A percentile compares a stretch with the other conserved stretches of the same genome.
Evolutionary conservation across 53 echinoderm and acorn worm genomes (phyloP).

Genomic region (Patiria pectinifera): DNA sequence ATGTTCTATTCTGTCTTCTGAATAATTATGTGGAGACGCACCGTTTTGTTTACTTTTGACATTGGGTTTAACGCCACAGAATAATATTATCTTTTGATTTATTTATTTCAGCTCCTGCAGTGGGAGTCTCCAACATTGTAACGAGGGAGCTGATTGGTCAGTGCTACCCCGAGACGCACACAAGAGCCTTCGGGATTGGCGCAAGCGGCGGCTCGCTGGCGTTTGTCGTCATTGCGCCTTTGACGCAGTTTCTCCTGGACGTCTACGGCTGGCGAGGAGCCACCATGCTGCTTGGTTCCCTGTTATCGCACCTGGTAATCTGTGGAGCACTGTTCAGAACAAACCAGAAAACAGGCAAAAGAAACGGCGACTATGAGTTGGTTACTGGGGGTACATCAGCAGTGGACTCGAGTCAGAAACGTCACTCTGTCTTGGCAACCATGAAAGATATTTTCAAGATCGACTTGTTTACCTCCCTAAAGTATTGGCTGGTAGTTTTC

Average conservation of each 20-base stretch:
- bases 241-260: slow-evolving; percentile 8
- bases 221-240: neutral
- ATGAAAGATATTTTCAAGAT: neutral
- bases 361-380: too few species aligned
- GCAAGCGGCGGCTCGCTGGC: neutral
- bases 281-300: neutral
- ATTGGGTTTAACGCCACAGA: too few species aligned
- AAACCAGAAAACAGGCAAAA: too few species aligned
- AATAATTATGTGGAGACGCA: too few species aligned
- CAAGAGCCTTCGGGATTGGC: neutral
- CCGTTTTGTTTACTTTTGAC: too few species aligned
- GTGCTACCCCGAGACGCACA: neutral
- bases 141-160: slow-evolving; percentile 35
- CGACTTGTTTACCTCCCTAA: neutral
- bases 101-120: neutral
- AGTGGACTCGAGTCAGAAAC: too few species aligned
- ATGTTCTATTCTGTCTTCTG: too few species aligned
- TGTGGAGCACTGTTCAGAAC: neutral
- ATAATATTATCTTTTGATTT: neutral
- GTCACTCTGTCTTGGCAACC: neutral
- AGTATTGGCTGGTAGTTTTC: neutral
- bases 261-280: slow-evolving; percentile 29
- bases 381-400: too few species aligned
- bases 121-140: slow-evolving; percentile 21
- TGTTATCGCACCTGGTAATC: neutral